Conservation (phyloP, 2,888 invertebrate genomes). For the Cerceris ruficornis region DNA sequence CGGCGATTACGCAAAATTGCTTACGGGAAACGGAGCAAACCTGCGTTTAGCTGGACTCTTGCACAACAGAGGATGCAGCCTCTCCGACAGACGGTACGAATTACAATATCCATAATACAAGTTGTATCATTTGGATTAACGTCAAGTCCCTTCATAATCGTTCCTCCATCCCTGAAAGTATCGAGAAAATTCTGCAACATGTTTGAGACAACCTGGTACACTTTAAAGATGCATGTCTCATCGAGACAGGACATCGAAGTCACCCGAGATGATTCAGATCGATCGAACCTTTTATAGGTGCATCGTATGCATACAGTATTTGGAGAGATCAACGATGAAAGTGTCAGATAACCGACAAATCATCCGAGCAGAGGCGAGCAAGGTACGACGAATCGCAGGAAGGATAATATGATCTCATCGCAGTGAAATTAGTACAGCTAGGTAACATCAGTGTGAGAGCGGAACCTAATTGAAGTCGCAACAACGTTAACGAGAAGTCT, state of each 20-base stretch:
- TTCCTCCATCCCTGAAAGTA: too few relatives aligned
- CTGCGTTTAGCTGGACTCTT: constrained; percentile 63
- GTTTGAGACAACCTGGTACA: too few relatives aligned
- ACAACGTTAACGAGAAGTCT: constrained; percentile 43
- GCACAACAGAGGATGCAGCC: constrained; percentile 63
- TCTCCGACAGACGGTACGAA: constrained; percentile 27
- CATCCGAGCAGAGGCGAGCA: constrained; percentile 8
- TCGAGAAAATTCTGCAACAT: too few relatives aligned
- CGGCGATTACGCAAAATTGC: constrained; percentile 75
- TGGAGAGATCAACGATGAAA: constrained; percentile 25
- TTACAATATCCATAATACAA: constrained; percentile 3
- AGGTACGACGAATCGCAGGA: constrained; percentile 1
- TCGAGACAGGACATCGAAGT: too few relatives aligned
- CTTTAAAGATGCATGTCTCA: too few relatives aligned
- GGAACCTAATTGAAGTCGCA: constrained; percentile 26
- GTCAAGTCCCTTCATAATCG: too few relatives aligned
- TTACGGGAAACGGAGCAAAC: constrained; percentile 74
- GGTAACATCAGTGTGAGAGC: constrained; percentile 47
- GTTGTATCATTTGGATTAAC: too few relatives aligned
- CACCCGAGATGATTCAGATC: neutral
- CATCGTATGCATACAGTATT: neutral
- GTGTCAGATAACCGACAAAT: constrained; percentile 17
- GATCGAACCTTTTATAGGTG: neutral
- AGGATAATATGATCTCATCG: constrained; percentile 44
- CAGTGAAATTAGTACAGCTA: constrained; percentile 49